Base-by-base conservation (phyloP, 2,888 invertebrate species). In the Lordiphosa andalusiaca region DNA sequence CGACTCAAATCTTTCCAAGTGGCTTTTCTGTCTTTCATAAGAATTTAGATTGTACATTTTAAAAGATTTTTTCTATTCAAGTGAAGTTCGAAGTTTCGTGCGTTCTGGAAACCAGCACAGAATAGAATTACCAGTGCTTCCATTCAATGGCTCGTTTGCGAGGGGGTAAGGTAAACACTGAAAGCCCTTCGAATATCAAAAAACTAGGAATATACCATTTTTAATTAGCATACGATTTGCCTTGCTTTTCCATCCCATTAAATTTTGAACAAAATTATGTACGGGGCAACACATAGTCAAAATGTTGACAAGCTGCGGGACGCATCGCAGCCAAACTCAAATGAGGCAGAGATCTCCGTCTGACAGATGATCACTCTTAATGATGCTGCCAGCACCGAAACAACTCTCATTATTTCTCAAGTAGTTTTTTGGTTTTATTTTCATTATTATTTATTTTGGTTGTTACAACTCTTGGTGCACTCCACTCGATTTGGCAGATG, bases 281-380 rank as follows among this genome's bases (percentile, higher is more conserved):
- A 37, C n/a, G 30, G 10, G 30, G n/a, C n/a, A 10, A 30, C 10
- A 30, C 10, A 9, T 30, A 30, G 30, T 30, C 30, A 10, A 19
- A 59, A 51, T 55, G 58, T 54, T 66, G 61, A 66, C 57, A 57
- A 72, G 59, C 70, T 65, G 60, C 65, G 53, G 48, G 46, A 71
- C 47, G 37, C 53, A 35, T 12, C 41, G 13, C 38, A 49, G 38
- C 47, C 44, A 54, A 51, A 57, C 62, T 58, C 52, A 73, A 74
- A 61, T 62, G 64, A 69, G 58, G 49, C 70, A 55, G 46, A 83
- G 65, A 72, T 73, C 75, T 77, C 76, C 76, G 68, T 23, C 67
- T 71, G 85, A 85, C 85, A 86, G 85, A 85, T 76, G 81, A 84
- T 78, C 81, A 71, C 72, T 74, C 78, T 86, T 86, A 86, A 85